A percentile compares a stretch with the other conserved stretches of the same genome.
These are phyloP conservation scores for Prunella fulvescens DNA, from an alignment of 2,113 vertebrate genomes.

Conservation along the genomic window DNA sequence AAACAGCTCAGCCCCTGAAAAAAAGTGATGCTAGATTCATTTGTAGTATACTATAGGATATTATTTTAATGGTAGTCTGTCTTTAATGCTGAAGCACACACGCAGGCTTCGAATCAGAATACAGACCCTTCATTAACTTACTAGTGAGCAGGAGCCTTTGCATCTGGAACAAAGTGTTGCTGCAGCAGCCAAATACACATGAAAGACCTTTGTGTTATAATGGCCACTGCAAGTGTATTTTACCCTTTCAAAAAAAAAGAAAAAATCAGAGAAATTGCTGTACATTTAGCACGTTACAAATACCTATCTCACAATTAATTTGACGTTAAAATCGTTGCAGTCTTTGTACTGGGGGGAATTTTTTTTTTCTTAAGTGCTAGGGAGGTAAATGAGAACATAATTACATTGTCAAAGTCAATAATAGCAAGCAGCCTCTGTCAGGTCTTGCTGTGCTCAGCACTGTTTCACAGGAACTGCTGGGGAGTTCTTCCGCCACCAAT, in stretches of 20 bases:
- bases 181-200: background rate
- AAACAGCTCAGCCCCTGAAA: background rate
- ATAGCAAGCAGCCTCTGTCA: constrained; percentile 53
- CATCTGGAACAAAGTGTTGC: background rate
- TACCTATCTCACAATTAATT: background rate
- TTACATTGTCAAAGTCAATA: constrained; percentile 72
- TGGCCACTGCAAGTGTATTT: background rate
- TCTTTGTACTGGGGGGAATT: background rate
- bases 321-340: constrained; percentile 17
- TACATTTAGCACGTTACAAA: background rate
- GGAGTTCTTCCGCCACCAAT: constrained; percentile 69
- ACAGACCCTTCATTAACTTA: background rate
- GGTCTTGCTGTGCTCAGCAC: constrained; percentile 72
- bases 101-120: background rate
- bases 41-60: background rate
- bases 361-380: constrained; percentile 44
- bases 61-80: background rate
- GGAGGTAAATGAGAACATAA: constrained; percentile 70
- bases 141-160: background rate
- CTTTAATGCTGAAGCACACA: background rate
- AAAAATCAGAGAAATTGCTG: background rate
- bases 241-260: background rate
- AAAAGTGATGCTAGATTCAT: background rate
- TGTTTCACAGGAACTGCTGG: constrained; percentile 67
- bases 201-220: background rate